phyloP scores from a whole-genome alignment of 2,888 invertebrate species.

The Chymomyza fuscimana region DNA sequence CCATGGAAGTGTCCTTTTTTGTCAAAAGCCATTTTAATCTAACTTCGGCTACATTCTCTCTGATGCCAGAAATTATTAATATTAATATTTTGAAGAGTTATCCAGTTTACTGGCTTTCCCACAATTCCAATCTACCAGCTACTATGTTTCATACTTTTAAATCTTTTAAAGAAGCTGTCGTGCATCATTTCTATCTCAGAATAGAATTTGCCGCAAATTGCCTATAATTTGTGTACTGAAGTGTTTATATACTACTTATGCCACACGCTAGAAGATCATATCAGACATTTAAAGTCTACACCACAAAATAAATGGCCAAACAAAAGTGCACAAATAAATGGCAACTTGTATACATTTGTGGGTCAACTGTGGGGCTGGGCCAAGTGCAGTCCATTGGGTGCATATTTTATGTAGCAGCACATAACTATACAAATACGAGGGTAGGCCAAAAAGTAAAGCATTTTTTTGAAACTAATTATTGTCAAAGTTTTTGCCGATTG shows the following conservation, averaged over 20 bases:
- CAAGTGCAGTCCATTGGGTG: background rate
- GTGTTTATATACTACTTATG: background rate
- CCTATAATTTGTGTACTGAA: background rate
- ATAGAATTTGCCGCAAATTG: background rate
- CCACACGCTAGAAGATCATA: background rate
- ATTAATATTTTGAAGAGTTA: no score
- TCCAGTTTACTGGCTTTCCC: no score
- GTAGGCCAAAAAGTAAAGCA: background rate
- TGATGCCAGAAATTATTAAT: no score
- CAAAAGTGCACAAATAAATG: background rate
- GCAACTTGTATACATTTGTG: background rate
- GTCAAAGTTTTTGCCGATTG: no score
- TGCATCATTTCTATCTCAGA: background rate
- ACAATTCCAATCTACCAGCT: no score
- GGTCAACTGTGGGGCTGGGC: background rate
- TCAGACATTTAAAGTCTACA: background rate
- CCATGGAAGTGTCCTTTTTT: no score
- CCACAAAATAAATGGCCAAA: background rate
- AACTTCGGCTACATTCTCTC: no score
- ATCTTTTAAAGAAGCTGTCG: no score
- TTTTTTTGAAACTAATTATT: no score
- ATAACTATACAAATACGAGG: no score
- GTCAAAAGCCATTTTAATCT: no score
- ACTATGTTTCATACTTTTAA: no score
- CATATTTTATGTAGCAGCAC: background rate